phyloP scores from a whole-genome alignment of 2,888 invertebrate species.

The Automeris io region DNA sequence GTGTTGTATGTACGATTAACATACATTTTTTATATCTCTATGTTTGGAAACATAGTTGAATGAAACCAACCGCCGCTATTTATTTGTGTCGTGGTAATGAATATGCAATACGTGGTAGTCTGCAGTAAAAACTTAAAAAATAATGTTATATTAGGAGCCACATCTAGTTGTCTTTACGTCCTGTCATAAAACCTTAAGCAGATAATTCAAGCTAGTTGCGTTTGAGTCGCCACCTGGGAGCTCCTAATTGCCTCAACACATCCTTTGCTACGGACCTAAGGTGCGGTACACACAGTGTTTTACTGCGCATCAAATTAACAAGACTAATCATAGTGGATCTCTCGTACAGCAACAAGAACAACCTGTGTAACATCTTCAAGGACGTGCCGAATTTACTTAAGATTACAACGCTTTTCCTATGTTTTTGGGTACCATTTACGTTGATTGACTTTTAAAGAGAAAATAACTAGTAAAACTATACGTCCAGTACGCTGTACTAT shows the following conservation, averaged over 20 bases:
- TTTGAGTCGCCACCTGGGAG: slow-evolving; percentile 62
- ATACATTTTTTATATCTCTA: too few species aligned
- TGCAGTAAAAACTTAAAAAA: neutral
- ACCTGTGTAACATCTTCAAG: neutral
- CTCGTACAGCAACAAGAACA: neutral
- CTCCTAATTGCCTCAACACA: slow-evolving; percentile 56
- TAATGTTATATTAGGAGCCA: slow-evolving; percentile 8
- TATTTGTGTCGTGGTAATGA: too few species aligned
- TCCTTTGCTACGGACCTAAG: slow-evolving; percentile 27
- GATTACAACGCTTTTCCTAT: too few species aligned
- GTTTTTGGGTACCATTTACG: too few species aligned
- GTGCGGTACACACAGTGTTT: slow-evolving; percentile 27
- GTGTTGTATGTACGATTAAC: too few species aligned
- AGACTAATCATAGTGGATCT: slow-evolving; percentile 23
- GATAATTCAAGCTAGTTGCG: slow-evolving; percentile 62
- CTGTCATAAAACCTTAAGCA: slow-evolving; percentile 49
- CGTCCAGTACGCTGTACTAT: too few species aligned
- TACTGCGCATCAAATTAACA: slow-evolving; percentile 34
- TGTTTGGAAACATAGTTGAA: too few species aligned
- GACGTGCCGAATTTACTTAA: too few species aligned
- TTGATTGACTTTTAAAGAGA: too few species aligned
- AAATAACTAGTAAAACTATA: too few species aligned
- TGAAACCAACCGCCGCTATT: too few species aligned
- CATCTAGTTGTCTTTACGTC: slow-evolving; percentile 26
- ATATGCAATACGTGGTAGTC: too few species aligned